Conservation (phyloP, 2,888 invertebrate species). For the Pogonocherus hispidulus region DNA sequence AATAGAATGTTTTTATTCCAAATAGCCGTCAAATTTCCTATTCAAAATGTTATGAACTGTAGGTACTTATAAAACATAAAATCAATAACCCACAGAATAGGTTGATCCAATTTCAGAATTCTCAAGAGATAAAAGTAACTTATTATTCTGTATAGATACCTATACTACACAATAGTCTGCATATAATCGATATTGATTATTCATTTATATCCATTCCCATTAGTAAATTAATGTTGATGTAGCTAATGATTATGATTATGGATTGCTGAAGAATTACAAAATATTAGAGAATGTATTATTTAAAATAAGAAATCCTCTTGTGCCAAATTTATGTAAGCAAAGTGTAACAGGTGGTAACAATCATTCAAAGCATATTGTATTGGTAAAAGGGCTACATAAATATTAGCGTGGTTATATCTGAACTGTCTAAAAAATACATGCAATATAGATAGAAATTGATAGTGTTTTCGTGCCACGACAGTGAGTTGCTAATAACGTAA, state of each 20-base stretch:
- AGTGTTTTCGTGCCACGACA: conserved; percentile 59
- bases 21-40: too few relatives aligned
- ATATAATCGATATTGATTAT: background rate
- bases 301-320: too few relatives aligned
- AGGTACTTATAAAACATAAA: background rate
- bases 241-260: too few relatives aligned
- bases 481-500: conserved; percentile 60
- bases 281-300: too few relatives aligned
- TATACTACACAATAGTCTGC: background rate
- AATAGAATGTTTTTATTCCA: too few relatives aligned
- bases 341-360: conserved; percentile 31
- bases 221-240: background rate
- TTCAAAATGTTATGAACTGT: too few relatives aligned
- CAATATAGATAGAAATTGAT: conserved; percentile 40
- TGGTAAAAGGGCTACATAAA: conserved; percentile 17
- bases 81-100: background rate
- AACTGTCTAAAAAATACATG: conserved; percentile 21
- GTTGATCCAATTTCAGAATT: background rate
- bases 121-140: background rate
- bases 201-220: background rate
- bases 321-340: conserved; percentile 20
- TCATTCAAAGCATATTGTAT: conserved; percentile 29
- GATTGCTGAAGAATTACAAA: too few relatives aligned
- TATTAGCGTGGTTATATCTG: conserved; percentile 26
- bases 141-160: background rate